Evolutionary conservation across 1,140 invertebrate species (phyloP), one percentile per base, ranked within the genome.

Genomic region (Papilio glaucus): DNA sequence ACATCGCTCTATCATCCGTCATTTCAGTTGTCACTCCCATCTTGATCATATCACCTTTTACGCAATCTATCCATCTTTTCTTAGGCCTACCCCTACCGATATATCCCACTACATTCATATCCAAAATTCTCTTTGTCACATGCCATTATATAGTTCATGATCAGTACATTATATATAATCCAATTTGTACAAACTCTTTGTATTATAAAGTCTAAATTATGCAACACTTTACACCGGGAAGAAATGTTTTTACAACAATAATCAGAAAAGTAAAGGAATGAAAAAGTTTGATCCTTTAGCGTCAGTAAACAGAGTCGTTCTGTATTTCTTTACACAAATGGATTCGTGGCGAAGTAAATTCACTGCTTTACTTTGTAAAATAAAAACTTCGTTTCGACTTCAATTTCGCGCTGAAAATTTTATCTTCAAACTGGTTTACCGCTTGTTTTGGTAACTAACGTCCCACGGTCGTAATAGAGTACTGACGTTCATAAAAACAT

Each of bases 211-310:
- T 24, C 10, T 57, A 21, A 53, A 12, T 57, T 33, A 3, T 26
- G 49, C 49, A 57, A 57, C 49, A 57, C 24, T 57, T 57, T 57
- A 24, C 49, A 12, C 24, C 21, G 24, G 21, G 1, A 57, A 57
- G 2, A 57, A 57, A 57, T n/a, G n/a, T n/a, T 57, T 57, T 57
- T 1, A 10, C 21, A 57, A 57, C 18, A 57, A 57, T 57, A 26
- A 57, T 57, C 15, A 57, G 49, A 24, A 57, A 57, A 24, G 10
- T 57, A 57, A 57, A 57, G 49, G 24, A 26, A 57, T 24, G 49
- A 57, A 57, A 57, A 57, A 57, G 49, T 57, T 26, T 57, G 21
- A 57, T 57, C 49, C 49, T 57, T 57, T 57, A n/a, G 7, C n/a
- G 6, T 4, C 21, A 10, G 49, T 57, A 57, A 57, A 13, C 8